Percentiles rank a stretch among this genome's conserved stretches.
phyloP scores from a whole-genome alignment of 2,113 vertebrate genomes.

The Pontoporia blainvillei region DNA sequence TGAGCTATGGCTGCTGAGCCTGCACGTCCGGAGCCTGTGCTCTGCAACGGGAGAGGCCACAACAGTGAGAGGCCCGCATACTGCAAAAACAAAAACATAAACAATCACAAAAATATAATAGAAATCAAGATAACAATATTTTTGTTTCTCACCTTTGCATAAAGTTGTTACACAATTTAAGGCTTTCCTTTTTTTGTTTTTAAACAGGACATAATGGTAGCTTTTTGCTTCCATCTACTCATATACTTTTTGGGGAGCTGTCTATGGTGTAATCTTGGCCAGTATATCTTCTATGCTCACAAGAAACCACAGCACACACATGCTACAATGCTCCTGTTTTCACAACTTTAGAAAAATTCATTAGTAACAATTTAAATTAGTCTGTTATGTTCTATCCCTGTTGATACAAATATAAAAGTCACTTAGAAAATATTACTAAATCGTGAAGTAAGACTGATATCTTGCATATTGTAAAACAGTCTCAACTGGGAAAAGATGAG shows the following conservation, averaged over 20 bases:
- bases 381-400: not conserved
- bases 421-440: conserved; percentile 34
- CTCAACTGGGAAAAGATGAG: conserved; percentile 63
- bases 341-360: not conserved
- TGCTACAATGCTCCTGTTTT: not conserved
- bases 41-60: too few species aligned
- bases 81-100: too few species aligned
- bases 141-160: not conserved
- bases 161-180: not conserved
- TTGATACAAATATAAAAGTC: conserved; percentile 29
- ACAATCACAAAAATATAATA: not conserved
- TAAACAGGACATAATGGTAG: not conserved
- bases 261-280: not conserved
- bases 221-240: not conserved
- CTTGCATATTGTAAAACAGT: conserved; percentile 61
- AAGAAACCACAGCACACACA: not conserved
- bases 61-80: too few species aligned
- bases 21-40: too few species aligned
- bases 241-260: not conserved
- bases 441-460: conserved; percentile 24
- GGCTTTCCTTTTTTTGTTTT: not conserved
- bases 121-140: not conserved
- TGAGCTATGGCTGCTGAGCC: too few species aligned
- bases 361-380: not conserved
- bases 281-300: not conserved